A percentile compares a stretch with the other conserved stretches of the same genome.
Conservation (phyloP, 2,888 invertebrate species). For the Ormyrus pomaceus region DNA sequence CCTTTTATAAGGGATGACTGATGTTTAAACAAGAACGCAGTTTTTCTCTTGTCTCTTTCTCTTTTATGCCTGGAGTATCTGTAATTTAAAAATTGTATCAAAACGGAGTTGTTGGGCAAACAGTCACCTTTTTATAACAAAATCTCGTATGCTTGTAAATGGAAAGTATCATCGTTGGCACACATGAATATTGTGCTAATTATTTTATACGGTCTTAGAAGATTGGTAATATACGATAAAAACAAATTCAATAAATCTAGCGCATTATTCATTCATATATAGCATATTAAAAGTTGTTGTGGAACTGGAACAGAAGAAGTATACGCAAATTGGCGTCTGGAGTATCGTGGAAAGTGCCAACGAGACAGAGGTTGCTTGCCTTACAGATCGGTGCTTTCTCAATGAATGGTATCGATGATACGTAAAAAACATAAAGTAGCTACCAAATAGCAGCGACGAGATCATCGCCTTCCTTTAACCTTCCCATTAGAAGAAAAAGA, state of each 20-base stretch:
- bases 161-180: slow-evolving; percentile 67
- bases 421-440: slow-evolving; percentile 58
- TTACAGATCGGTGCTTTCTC: slow-evolving; percentile 58
- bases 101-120: slow-evolving; percentile 48
- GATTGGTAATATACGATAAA: slow-evolving; percentile 63
- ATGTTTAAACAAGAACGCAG: slow-evolving; percentile 69
- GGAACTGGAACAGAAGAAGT: slow-evolving; percentile 55
- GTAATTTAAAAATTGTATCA: slow-evolving; percentile 46
- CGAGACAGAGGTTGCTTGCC: slow-evolving; percentile 51
- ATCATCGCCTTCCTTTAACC: slow-evolving; percentile 63
- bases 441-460: slow-evolving; percentile 60
- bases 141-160: slow-evolving; percentile 54
- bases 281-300: slow-evolving; percentile 54
- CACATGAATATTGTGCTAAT: slow-evolving; percentile 65
- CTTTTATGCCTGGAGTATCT: slow-evolving; percentile 54
- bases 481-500: slow-evolving; percentile 60
- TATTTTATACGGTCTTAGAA: slow-evolving; percentile 70
- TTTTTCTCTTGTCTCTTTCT: slow-evolving; percentile 62
- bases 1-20: slow-evolving; percentile 70
- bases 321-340: slow-evolving; percentile 49
- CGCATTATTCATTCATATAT: slow-evolving; percentile 68
- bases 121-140: slow-evolving; percentile 29
- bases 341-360: slow-evolving; percentile 57
- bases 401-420: slow-evolving; percentile 61
- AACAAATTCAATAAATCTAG: slow-evolving; percentile 55